A percentile compares a stretch with the other conserved stretches of the same genome.
Conservation (phyloP, 2,888 invertebrate genomes). For the Hypsopygia costalis region DNA sequence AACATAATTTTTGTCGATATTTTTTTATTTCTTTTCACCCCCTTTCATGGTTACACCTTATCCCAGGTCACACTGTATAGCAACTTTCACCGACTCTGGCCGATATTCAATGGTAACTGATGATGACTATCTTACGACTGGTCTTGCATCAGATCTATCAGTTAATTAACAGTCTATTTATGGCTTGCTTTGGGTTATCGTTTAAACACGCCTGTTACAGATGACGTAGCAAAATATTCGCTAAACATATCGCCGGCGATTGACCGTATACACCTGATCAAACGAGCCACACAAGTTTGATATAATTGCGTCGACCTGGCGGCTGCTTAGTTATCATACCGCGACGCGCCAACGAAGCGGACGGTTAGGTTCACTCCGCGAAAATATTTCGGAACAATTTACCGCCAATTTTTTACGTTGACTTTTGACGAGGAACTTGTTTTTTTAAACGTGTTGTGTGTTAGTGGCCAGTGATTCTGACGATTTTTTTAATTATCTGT, state of each 20-base stretch:
- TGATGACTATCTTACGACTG: no score
- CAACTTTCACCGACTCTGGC: no score
- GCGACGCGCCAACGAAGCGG: conserved; percentile 35
- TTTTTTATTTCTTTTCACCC: no score
- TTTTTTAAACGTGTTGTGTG: conserved; percentile 3
- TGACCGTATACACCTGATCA: conserved; percentile 16
- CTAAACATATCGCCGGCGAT: neutral
- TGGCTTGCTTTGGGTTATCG: no score
- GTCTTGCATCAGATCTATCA: no score
- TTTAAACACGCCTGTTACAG: no score
- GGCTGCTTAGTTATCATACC: conserved; percentile 47
- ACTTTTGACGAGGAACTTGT: neutral
- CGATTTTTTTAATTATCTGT: neutral
- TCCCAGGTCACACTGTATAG: no score
- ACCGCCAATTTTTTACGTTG: conserved; percentile 15
- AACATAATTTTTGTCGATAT: no score
- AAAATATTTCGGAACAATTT: conserved; percentile 23
- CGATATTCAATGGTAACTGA: no score
- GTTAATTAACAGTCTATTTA: no score
- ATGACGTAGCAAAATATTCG: neutral
- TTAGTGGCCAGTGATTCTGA: conserved; percentile 1
- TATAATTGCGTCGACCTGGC: conserved; percentile 34
- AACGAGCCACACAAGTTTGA: conserved; percentile 18
- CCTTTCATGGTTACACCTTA: no score
- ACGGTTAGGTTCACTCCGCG: conserved; percentile 31